Evolutionary conservation across 2,113 vertebrate species (phyloP).

Genomic region (Papio anubis): DNA sequence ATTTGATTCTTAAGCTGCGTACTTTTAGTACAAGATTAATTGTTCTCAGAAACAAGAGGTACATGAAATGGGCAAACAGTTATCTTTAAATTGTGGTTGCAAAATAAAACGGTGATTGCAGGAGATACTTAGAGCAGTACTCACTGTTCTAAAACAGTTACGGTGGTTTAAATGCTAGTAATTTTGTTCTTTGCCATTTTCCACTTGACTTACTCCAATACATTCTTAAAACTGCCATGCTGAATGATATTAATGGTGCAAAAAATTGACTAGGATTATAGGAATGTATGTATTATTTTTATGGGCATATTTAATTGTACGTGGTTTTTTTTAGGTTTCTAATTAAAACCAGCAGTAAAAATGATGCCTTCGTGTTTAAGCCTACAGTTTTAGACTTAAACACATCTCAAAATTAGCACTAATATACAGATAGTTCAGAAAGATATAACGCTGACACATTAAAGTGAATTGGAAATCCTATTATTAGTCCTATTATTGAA

Average conservation of each 20-base stretch:
- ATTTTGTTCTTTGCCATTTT: slow-evolving; percentile 70
- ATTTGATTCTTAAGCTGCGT: not conserved
- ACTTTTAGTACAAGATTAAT: not conserved
- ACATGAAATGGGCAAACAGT: not conserved
- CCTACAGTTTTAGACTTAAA: slow-evolving; percentile 78
- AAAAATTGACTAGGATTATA: slow-evolving; percentile 79
- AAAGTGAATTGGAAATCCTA: slow-evolving; percentile 77
- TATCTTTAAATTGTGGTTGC: not conserved
- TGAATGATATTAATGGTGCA: slow-evolving; percentile 80
- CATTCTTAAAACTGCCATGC: slow-evolving; percentile 66
- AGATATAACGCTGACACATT: slow-evolving; percentile 77
- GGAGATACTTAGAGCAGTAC: not conserved
- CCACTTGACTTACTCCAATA: slow-evolving; percentile 61
- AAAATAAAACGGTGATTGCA: not conserved
- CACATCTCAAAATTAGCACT: slow-evolving; percentile 80
- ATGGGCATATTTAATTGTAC: slow-evolving; percentile 80
- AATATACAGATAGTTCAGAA: slow-evolving; percentile 74
- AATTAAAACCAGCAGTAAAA: slow-evolving; percentile 83
- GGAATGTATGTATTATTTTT: slow-evolving; percentile 74
- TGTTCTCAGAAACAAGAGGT: not conserved
- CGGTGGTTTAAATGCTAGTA: slow-evolving; percentile 55
- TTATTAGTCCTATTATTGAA: slow-evolving; percentile 77
- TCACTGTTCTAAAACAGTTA: slow-evolving; percentile 34
- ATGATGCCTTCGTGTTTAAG: slow-evolving; percentile 70
- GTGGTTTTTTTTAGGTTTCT: slow-evolving; percentile 80